Percentiles rank a stretch among this genome's conserved stretches.
phyloP scores from a whole-genome alignment of 2,113 vertebrate species.

The Potamarius usumacintae region DNA sequence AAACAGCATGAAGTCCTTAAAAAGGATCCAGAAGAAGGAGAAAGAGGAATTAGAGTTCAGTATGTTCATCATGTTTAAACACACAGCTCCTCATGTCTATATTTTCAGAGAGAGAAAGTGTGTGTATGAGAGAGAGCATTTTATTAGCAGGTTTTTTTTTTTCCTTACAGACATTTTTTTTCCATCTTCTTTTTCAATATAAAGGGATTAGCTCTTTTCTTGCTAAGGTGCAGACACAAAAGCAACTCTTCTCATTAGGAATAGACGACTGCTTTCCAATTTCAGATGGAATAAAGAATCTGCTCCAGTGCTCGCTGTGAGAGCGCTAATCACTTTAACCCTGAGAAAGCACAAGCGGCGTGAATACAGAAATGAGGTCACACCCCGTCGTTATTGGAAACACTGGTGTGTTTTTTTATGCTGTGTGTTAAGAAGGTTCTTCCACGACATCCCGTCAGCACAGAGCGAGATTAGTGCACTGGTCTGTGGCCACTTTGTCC shows the following conservation, averaged over 20 bases:
- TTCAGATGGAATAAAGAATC: slow-evolving; percentile 35
- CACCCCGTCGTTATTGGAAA: slow-evolving; percentile 36
- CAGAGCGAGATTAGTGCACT: background rate
- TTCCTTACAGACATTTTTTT: background rate
- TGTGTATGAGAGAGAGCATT: background rate
- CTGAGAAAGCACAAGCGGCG: slow-evolving; percentile 20
- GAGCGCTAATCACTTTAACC: slow-evolving; percentile 58
- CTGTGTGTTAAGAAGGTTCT: background rate
- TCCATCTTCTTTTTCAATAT: background rate
- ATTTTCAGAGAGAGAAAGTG: background rate
- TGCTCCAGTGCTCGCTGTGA: slow-evolving; percentile 33
- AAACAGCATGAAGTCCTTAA: background rate
- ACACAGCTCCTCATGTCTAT: background rate
- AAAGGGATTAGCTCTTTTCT: slow-evolving; percentile 32
- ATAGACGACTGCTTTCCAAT: slow-evolving; percentile 50
- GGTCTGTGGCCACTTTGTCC: background rate
- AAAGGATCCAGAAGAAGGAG: background rate
- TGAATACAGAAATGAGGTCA: slow-evolving; percentile 45
- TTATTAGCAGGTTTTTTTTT: background rate
- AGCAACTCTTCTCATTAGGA: slow-evolving; percentile 39
- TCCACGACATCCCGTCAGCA: background rate
- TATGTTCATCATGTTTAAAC: background rate
- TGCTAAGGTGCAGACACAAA: slow-evolving; percentile 28
- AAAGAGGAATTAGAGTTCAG: background rate
- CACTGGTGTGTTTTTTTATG: slow-evolving; percentile 30